Conservation (phyloP, 2,888 invertebrate species). For the Alviniconcha strummeri region DNA sequence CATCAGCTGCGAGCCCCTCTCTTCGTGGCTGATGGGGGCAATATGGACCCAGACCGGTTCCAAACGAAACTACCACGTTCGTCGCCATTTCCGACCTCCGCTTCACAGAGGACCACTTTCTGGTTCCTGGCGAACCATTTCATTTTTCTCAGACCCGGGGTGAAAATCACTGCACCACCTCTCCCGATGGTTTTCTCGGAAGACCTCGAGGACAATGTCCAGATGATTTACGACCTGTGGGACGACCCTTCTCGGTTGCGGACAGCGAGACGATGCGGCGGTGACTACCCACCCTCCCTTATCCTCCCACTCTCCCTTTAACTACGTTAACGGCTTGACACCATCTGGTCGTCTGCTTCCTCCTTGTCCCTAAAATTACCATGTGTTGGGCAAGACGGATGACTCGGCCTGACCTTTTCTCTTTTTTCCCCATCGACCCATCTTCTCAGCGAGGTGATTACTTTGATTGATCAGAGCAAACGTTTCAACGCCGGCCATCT, state of each 20-base stretch:
- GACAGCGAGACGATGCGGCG: conserved; percentile 23
- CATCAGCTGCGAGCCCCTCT: no score
- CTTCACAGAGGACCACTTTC: no score
- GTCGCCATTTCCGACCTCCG: not conserved
- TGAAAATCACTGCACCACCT: not conserved
- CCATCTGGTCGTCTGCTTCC: conserved; percentile 29
- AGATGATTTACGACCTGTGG: conserved; percentile 29
- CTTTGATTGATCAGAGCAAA: no score
- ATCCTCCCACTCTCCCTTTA: not conserved
- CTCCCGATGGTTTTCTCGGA: not conserved
- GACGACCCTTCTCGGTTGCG: not conserved
- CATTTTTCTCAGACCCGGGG: no score
- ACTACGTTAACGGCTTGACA: not conserved
- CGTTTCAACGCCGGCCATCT: no score
- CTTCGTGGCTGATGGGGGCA: no score
- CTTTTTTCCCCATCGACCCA: no score
- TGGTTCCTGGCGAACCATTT: no score
- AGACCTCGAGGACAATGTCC: conserved; percentile 16
- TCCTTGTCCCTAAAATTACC: conserved; percentile 23
- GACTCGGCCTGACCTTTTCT: not conserved
- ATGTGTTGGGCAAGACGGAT: conserved; percentile 23
- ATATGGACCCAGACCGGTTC: not conserved
- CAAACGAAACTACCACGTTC: not conserved
- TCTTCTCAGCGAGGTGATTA: no score
- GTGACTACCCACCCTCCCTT: not conserved